Conservation (phyloP, 2,888 invertebrate species). For the Aphidius colemani region DNA sequence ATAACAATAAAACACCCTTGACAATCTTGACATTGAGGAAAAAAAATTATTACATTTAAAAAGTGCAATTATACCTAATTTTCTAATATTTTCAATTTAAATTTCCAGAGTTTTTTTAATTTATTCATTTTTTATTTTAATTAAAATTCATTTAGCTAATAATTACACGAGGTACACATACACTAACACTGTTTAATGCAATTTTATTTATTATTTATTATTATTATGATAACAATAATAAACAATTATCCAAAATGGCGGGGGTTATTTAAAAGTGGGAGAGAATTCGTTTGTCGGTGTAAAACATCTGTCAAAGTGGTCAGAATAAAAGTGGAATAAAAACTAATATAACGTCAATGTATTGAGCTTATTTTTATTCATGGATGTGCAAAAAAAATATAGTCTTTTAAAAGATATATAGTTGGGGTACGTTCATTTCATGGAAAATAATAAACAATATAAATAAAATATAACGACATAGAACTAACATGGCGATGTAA, state of each 20-base stretch:
- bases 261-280: neutral
- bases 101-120: neutral
- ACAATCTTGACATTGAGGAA: too few species aligned
- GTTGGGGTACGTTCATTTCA: too few species aligned
- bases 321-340: neutral
- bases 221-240: too few species aligned
- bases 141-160: neutral
- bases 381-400: neutral
- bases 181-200: neutral
- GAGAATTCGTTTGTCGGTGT: neutral
- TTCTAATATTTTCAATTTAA: neutral
- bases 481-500: too few species aligned
- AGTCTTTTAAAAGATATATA: too few species aligned
- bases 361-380: conserved; percentile 15
- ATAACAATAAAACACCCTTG: too few species aligned
- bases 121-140: neutral
- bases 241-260: too few species aligned
- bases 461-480: too few species aligned
- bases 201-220: neutral
- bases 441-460: too few species aligned
- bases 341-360: neutral
- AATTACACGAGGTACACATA: neutral
- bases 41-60: too few species aligned
- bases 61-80: neutral
- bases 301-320: neutral